phyloP scores from a whole-genome alignment of 2,113 vertebrate genomes.

The Notarius quadriscutis region DNA sequence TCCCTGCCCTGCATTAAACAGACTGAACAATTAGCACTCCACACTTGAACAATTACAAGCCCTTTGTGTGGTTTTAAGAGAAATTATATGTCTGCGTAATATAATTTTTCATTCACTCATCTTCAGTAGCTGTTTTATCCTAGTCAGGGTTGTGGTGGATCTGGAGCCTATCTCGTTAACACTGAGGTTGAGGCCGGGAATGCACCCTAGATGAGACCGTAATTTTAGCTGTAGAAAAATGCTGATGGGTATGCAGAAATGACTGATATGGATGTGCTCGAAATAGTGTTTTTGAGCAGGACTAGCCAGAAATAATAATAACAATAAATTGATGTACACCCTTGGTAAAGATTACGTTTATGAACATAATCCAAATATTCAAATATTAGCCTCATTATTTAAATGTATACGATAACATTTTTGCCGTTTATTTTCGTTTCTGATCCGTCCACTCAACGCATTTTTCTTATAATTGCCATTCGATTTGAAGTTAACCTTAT shows the following conservation, averaged over 20 bases:
- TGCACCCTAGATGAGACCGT: neutral
- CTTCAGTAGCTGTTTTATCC: neutral
- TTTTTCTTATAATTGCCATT: neutral
- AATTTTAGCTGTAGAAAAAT: neutral
- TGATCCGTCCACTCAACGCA: neutral
- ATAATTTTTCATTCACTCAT: slow-evolving; percentile 23
- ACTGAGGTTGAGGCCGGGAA: neutral
- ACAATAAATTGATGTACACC: neutral
- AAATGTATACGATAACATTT: neutral
- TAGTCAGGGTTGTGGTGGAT: neutral
- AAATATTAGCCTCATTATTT: neutral
- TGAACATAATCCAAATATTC: neutral
- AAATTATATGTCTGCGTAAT: slow-evolving; percentile 31
- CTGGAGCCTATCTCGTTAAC: neutral
- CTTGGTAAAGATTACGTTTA: neutral
- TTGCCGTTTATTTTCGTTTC: neutral
- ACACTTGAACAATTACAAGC: slow-evolving; percentile 34
- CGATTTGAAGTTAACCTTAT: neutral
- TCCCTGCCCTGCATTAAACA: slow-evolving; percentile 52
- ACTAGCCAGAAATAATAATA: neutral
- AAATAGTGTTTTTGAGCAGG: neutral
- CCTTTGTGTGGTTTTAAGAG: slow-evolving; percentile 26
- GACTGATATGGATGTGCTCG: neutral
- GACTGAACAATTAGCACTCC: slow-evolving; percentile 52
- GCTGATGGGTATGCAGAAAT: neutral